A percentile compares a stretch with the other conserved stretches of the same genome.
phyloP scores from a whole-genome alignment of 2,113 vertebrate species.

The Crotalus helleri region DNA sequence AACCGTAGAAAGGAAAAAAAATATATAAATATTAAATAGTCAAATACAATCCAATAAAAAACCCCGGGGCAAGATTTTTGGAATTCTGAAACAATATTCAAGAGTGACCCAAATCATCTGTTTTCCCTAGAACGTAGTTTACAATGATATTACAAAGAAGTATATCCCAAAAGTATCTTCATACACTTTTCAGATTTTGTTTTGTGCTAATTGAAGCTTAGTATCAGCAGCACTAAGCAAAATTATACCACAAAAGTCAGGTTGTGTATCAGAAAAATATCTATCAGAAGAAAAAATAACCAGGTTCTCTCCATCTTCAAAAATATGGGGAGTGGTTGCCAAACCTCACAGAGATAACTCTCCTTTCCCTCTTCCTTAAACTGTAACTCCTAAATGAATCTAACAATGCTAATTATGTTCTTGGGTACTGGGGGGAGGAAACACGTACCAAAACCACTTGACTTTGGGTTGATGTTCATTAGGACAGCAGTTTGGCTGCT shows the following conservation, averaged over 20 bases:
- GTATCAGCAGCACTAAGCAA: neutral
- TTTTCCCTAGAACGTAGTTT: constrained; percentile 29
- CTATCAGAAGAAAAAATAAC: neutral
- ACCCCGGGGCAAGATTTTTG: constrained; percentile 53
- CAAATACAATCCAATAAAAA: constrained; percentile 63
- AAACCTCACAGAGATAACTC: neutral
- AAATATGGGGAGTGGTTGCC: neutral
- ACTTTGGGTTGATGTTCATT: neutral
- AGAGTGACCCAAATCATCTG: constrained; percentile 51
- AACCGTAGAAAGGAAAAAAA: constrained; percentile 57
- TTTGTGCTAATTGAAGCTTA: constrained; percentile 10
- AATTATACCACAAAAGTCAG: neutral
- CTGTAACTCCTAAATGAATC: neutral
- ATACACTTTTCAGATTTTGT: neutral
- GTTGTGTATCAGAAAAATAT: neutral
- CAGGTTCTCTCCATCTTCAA: neutral
- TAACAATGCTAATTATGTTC: neutral
- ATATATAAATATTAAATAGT: constrained; percentile 58
- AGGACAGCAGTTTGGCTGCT: neutral
- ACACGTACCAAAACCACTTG: neutral
- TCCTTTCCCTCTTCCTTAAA: neutral
- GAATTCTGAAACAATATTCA: constrained; percentile 60
- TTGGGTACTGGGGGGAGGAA: neutral
- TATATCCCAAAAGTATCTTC: constrained; percentile 27
- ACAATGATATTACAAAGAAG: constrained; percentile 6